Conservation (phyloP, 2,797 vertebrate species). For the Taeniopygia guttata region DNA sequence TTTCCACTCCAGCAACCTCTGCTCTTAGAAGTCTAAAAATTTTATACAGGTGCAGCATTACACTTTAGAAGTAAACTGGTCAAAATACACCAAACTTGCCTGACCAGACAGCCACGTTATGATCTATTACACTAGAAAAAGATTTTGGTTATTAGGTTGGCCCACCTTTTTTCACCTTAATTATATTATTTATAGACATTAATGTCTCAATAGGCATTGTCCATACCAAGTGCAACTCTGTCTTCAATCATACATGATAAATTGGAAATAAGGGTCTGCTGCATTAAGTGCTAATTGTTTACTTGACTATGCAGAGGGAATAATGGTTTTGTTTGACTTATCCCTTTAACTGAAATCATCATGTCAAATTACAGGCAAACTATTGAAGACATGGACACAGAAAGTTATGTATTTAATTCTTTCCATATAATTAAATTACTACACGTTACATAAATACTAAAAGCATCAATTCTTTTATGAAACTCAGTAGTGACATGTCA, state of each 20-base stretch:
- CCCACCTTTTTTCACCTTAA: neutral
- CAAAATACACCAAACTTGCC: neutral
- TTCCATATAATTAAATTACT: neutral
- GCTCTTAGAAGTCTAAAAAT: neutral
- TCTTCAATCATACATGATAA: constrained; percentile 13
- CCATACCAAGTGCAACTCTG: neutral
- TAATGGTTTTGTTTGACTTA: neutral
- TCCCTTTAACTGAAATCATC: neutral
- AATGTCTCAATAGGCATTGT: neutral
- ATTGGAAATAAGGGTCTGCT: neutral
- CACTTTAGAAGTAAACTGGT: neutral
- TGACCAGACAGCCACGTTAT: neutral
- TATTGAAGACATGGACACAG: neutral
- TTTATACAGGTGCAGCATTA: neutral
- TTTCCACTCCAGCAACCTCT: neutral
- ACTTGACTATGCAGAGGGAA: neutral
- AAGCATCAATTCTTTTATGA: neutral
- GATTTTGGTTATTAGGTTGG: neutral
- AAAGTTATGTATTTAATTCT: neutral
- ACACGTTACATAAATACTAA: neutral
- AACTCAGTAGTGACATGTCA: neutral
- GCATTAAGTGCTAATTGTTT: neutral
- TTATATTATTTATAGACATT: neutral
- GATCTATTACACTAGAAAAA: neutral
- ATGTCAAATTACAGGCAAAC: neutral